Base-by-base conservation (phyloP, 2,888 invertebrate species). In the Ophion costatus region DNA sequence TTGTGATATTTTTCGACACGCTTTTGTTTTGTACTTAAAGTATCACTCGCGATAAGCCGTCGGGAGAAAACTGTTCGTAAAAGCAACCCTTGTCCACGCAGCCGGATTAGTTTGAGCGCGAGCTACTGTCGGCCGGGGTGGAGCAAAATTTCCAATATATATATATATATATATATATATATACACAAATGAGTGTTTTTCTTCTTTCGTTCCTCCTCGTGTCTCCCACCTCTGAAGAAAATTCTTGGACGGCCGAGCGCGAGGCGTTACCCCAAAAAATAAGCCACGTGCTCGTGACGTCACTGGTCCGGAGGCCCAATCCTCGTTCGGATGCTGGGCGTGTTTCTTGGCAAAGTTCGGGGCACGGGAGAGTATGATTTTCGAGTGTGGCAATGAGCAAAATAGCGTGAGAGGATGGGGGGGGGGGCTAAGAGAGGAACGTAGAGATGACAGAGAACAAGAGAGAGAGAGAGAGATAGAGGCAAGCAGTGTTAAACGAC, bases 221-320 rank as follows among this genome's bases (percentile, higher is more conserved):
- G 14, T 29, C 61, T 66, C 59, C 59, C 59, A 22, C 69, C 61
- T 75, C 70, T 70, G 45, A 84, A 89, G 83, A 88, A 90, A 91
- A 90, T 91, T 91, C 90, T 90, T 90, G 84, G 87, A 84, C 64
- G 45, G 42, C 6, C 22, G 56, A 24, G 56, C 74, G 87, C 87
- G 83, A 91, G 92, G 92, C 92, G 91, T 90, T 85, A 85, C 90
- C 88, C 42, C 20, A 59, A 59, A 59, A 70, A 87, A 89, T 90
- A 89, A 89, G 88, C 92, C 92, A 91, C 92, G 91, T 91, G 92
- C 90, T 89, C 85, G 78, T 87, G 83, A 91, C 92, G 92, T 91
- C 90, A 89, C 81, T 66, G 70, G 56, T 5, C n/a, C n/a, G 38
- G 63, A 83, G 74, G 78, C 86, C 93, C 93, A 93, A 93, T 92